Conservation (phyloP, 2,888 invertebrate genomes). For the Drosophila mayaguana region DNA sequence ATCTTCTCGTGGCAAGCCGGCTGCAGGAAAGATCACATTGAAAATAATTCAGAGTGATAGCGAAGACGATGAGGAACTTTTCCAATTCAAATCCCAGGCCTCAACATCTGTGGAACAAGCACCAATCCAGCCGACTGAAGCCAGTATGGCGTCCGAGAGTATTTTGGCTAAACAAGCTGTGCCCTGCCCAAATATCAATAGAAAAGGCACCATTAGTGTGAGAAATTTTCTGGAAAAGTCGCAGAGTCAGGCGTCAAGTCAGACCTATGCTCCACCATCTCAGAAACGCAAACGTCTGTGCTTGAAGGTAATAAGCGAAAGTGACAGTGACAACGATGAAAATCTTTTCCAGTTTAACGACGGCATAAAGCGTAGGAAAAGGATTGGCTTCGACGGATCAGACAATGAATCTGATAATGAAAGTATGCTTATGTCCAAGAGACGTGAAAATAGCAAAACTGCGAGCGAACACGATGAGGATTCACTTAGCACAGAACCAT, state of each 20-base stretch:
- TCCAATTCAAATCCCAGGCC: constrained; percentile 47
- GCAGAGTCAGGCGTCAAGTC: constrained; percentile 37
- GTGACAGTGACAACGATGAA: constrained; percentile 78
- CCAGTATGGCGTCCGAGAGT: neutral
- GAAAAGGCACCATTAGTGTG: constrained; percentile 32
- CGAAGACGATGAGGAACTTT: constrained; percentile 36
- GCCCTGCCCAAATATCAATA: constrained; percentile 16
- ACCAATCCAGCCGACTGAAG: neutral
- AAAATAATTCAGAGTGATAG: constrained; percentile 17
- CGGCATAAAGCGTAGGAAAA: constrained; percentile 42
- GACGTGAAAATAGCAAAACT: constrained; percentile 6
- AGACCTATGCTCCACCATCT: constrained; percentile 9
- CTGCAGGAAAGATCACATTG: constrained; percentile 5
- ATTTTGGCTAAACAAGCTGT: constrained; percentile 12
- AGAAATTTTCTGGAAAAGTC: constrained; percentile 74
- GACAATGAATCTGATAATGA: constrained; percentile 46
- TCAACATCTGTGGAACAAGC: constrained; percentile 3
- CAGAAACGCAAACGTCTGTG: constrained; percentile 67
- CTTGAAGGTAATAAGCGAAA: constrained; percentile 73
- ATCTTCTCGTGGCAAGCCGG: constrained; percentile 14
- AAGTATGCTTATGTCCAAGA: constrained; percentile 62
- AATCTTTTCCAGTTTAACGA: constrained; percentile 78
- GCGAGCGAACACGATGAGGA: constrained; percentile 42
- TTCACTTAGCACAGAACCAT: constrained; percentile 58
- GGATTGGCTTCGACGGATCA: neutral